phyloP scores from a whole-genome alignment of 2,888 invertebrate genomes.

The Lissocephala sabroskyi region DNA sequence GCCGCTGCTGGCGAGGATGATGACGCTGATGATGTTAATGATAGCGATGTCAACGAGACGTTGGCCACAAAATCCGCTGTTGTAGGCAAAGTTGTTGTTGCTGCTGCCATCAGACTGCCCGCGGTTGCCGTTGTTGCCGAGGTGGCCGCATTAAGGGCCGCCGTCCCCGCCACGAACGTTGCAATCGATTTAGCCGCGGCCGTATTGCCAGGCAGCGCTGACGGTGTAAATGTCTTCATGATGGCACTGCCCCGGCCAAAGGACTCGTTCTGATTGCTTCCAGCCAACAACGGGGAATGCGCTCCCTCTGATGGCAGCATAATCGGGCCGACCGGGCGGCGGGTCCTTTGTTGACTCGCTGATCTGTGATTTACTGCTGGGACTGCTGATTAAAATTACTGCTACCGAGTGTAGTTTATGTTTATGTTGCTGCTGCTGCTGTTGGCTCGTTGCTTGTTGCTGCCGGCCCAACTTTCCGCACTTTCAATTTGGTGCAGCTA shows the following conservation, averaged over 20 bases:
- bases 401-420: slow-evolving; percentile 7
- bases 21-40: slow-evolving; percentile 34
- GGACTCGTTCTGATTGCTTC: slow-evolving; percentile 4
- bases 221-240: slow-evolving; percentile 12
- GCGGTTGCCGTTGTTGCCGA: slow-evolving; percentile 22
- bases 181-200: slow-evolving; percentile 42
- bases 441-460: background rate
- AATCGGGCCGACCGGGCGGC: slow-evolving; percentile 30
- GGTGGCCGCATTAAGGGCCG: slow-evolving; percentile 29
- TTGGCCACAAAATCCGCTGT: slow-evolving; percentile 48
- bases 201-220: slow-evolving; percentile 13
- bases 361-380: slow-evolving; percentile 9
- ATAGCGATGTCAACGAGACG: slow-evolving; percentile 57
- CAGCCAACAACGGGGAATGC: background rate
- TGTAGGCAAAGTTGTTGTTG: slow-evolving; percentile 20
- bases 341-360: slow-evolving; percentile 14
- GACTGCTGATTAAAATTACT: slow-evolving; percentile 27
- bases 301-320: too few species aligned
- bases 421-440: slow-evolving; percentile 4
- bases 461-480: background rate
- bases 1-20: slow-evolving; percentile 25
- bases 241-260: slow-evolving; percentile 24
- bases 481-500: background rate
- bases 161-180: slow-evolving; percentile 38
- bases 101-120: slow-evolving; percentile 2